Conservation (phyloP, 2,888 invertebrate species). For the Polydrusus pterygomalis region DNA sequence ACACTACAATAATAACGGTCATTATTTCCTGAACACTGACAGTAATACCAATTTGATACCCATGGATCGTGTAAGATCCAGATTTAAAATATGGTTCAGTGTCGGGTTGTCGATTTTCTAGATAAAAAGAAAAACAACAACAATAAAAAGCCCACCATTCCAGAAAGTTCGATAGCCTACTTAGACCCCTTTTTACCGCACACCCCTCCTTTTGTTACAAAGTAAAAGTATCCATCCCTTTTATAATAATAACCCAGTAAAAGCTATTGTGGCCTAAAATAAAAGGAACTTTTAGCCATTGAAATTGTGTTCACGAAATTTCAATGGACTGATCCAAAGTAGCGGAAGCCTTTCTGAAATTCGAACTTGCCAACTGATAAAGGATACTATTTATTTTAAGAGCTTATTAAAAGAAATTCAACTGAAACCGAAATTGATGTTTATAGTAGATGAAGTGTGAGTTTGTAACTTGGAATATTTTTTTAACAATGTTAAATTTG, state of each 20-base stretch:
- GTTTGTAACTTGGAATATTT: too few species aligned
- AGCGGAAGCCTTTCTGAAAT: constrained; percentile 18
- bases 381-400: background rate
- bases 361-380: constrained; percentile 9
- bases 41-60: too few species aligned
- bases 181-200: constrained; percentile 3
- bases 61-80: too few species aligned
- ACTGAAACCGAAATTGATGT: background rate
- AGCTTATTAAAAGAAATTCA: background rate
- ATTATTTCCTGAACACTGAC: too few species aligned
- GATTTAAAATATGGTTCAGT: background rate
- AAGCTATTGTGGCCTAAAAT: constrained; percentile 20
- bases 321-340: constrained; percentile 16
- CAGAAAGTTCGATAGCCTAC: background rate
- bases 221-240: constrained; percentile 28
- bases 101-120: too few species aligned
- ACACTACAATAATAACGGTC: too few species aligned
- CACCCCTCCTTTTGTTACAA: constrained; percentile 5
- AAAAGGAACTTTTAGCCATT: constrained; percentile 29
- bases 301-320: constrained; percentile 7
- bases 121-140: background rate
- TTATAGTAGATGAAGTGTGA: too few species aligned
- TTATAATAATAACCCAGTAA: constrained; percentile 21
- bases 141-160: background rate
- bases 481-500: too few species aligned